Conservation (phyloP, 2,113 vertebrate genomes). For the Microtus montanus region DNA sequence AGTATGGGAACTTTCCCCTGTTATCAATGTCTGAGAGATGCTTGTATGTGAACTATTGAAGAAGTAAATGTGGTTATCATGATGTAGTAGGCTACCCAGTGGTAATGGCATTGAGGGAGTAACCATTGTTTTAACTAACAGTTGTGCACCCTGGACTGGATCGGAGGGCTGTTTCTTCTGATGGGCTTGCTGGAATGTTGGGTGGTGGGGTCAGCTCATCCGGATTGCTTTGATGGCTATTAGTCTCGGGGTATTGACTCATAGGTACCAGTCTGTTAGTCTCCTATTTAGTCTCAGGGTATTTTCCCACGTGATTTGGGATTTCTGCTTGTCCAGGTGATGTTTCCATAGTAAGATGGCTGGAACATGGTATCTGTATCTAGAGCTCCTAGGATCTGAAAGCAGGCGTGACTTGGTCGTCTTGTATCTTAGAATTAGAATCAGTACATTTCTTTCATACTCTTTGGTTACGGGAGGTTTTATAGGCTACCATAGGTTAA, state of each 20-base stretch:
- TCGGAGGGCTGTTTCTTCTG: background rate
- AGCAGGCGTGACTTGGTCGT: background rate
- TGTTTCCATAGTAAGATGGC: background rate
- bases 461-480: background rate
- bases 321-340: background rate
- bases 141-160: background rate
- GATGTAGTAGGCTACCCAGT: background rate
- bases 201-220: background rate
- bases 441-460: background rate
- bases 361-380: background rate
- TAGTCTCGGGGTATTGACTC: background rate
- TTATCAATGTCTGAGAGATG: conserved; percentile 16
- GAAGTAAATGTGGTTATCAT: background rate
- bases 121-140: background rate
- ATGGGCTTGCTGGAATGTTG: background rate
- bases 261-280: background rate
- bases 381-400: background rate
- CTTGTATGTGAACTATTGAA: conserved; percentile 13
- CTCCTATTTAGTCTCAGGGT: background rate
- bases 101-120: background rate
- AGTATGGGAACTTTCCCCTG: background rate
- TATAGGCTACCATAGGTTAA: background rate
- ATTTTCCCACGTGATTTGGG: background rate
- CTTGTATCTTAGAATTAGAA: background rate
- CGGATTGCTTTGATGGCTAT: background rate